Conservation (phyloP, 2,888 invertebrate species). For the Terebella lapidaria region DNA sequence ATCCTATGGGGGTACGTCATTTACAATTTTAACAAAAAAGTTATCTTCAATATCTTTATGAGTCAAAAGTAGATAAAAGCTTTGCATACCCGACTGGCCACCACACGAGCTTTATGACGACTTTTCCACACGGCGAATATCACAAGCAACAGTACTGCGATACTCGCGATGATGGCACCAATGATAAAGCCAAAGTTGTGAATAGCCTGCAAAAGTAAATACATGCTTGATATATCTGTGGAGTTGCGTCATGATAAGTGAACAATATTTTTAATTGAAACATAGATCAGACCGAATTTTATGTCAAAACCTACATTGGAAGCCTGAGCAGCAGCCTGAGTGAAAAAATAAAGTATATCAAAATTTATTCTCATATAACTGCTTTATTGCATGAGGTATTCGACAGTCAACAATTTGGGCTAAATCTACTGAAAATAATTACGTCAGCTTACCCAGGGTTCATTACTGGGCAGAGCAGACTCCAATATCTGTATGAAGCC, state of each 20-base stretch:
- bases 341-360: background rate
- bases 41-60: too few relatives aligned
- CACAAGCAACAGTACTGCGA: background rate
- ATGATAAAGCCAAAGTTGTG: too few relatives aligned
- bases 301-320: background rate
- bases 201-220: background rate
- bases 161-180: background rate
- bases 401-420: background rate
- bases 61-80: too few relatives aligned
- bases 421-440: background rate
- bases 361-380: background rate
- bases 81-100: background rate
- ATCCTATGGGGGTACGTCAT: too few relatives aligned
- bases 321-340: background rate
- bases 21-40: too few relatives aligned
- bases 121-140: background rate
- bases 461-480: background rate
- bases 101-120: background rate
- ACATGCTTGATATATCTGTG: background rate
- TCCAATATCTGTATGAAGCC: slow-evolving; percentile 6
- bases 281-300: background rate
- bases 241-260: background rate
- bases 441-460: background rate
- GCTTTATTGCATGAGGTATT: background rate
- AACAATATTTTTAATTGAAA: background rate